A percentile compares a stretch with the other conserved stretches of the same genome.
Evolutionary conservation across 1,140 invertebrate species (phyloP).

Genomic region (Hydropsyche tenuis): DNA sequence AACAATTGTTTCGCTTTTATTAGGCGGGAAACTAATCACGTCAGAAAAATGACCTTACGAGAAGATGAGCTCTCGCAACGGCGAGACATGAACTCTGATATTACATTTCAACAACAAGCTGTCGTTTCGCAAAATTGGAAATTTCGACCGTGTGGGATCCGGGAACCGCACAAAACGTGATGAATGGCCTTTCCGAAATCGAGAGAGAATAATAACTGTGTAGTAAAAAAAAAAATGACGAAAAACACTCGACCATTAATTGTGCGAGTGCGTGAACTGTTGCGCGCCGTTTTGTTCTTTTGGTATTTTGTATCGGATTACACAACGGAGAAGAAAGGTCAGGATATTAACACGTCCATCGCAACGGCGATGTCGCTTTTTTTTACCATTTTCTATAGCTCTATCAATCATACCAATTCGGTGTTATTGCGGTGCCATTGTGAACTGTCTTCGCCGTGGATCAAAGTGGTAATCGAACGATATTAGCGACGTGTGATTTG

Average conservation of each 20-base stretch:
- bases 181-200: not conserved
- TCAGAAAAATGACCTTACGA: too few species aligned
- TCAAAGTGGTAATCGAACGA: too few species aligned
- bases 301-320: constrained; percentile 18
- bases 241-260: constrained; percentile 12
- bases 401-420: too few species aligned
- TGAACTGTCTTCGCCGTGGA: too few species aligned
- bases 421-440: too few species aligned
- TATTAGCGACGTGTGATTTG: too few species aligned
- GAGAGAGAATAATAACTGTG: not conserved
- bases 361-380: not conserved
- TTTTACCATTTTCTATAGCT: not conserved
- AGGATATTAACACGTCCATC: not conserved
- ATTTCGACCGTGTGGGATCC: constrained; percentile 12
- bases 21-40: too few species aligned
- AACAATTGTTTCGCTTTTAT: too few species aligned
- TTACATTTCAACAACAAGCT: too few species aligned
- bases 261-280: constrained; percentile 18
- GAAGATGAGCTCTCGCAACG: not conserved
- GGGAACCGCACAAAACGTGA: not conserved
- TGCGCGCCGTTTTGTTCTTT: constrained; percentile 12
- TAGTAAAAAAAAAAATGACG: not conserved
- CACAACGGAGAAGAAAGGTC: not conserved
- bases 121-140: constrained; percentile 19
- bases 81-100: not conserved